A percentile compares a stretch with the other conserved stretches of the same genome.
These are phyloP conservation scores for Papilio xuthus DNA, from an alignment of 1,140 invertebrate species.

Conservation along the genomic window DNA sequence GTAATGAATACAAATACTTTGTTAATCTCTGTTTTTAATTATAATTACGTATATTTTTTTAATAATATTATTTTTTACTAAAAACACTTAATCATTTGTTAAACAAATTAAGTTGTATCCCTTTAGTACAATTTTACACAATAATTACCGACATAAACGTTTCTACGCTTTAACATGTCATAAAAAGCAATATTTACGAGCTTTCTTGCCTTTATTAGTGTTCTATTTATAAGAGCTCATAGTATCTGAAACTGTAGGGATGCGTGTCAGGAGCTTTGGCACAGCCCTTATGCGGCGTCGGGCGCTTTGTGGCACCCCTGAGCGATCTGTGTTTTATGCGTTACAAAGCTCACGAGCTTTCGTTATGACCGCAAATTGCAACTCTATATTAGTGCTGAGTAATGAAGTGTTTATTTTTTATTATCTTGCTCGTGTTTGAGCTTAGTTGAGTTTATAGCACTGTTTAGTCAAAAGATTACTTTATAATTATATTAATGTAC, in stretches of 20 bases:
- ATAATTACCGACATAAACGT: constrained; percentile 44
- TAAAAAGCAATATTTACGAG: constrained; percentile 54
- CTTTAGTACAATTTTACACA: constrained; percentile 42
- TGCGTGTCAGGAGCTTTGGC: constrained; percentile 31
- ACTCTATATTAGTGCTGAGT: constrained; percentile 31
- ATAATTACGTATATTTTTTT: neutral
- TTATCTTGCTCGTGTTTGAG: constrained; percentile 24
- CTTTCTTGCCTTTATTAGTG: constrained; percentile 50
- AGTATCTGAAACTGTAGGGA: constrained; percentile 44
- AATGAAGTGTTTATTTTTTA: constrained; percentile 38
- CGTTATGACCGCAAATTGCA: constrained; percentile 42
- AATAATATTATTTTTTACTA: neutral
- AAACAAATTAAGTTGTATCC: constrained; percentile 12
- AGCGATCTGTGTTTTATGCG: constrained; percentile 46
- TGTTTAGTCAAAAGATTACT: neutral
- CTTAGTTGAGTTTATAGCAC: neutral
- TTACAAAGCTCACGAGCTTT: constrained; percentile 37
- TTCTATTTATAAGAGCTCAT: constrained; percentile 55
- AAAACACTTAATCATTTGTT: constrained; percentile 1
- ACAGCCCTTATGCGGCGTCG: constrained; percentile 39
- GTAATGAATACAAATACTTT: neutral
- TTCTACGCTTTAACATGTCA: constrained; percentile 44
- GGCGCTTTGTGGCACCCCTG: constrained; percentile 39
- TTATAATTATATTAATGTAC: neutral
- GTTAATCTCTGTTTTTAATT: neutral